These are phyloP conservation scores for Ophiothrix spiculata DNA, from an alignment of 35 echinoderm and acorn worm genomes.

Conservation along the genomic window DNA sequence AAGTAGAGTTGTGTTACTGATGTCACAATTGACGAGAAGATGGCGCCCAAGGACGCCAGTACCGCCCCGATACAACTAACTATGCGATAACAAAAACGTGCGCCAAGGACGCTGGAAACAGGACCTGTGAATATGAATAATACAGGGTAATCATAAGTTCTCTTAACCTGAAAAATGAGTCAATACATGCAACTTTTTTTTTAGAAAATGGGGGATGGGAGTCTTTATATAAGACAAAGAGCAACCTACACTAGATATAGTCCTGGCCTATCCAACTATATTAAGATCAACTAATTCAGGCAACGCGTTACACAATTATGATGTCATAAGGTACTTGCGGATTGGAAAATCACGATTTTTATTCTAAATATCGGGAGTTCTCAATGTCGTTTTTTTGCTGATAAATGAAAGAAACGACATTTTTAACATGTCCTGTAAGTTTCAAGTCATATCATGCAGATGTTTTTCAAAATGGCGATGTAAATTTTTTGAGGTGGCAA, in stretches of 20 bases:
- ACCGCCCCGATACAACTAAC: neutral
- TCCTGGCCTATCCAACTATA: neutral
- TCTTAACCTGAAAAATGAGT: too few relatives aligned
- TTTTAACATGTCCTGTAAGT: too few relatives aligned
- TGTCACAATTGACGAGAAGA: neutral
- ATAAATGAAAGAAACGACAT: too few relatives aligned
- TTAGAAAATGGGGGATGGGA: neutral
- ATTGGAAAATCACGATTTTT: too few relatives aligned
- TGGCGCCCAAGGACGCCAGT: neutral
- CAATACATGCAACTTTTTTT: neutral
- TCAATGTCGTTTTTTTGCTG: too few relatives aligned
- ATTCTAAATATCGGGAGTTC: too few relatives aligned
- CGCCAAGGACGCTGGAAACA: neutral
- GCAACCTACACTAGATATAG: neutral
- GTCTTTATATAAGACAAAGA: neutral
- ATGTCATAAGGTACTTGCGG: too few relatives aligned
- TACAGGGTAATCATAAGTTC: too few relatives aligned
- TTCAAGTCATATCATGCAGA: too few relatives aligned
- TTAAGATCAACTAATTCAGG: neutral
- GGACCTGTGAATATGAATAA: too few relatives aligned
- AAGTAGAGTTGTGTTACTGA: neutral
- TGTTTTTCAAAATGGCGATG: too few relatives aligned
- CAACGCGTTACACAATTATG: neutral
- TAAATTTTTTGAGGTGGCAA: too few relatives aligned
- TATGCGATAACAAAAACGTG: neutral